These are phyloP conservation scores for Centrocercus urophasianus DNA, from an alignment of 2,113 vertebrate genomes.

Conservation along the genomic window DNA sequence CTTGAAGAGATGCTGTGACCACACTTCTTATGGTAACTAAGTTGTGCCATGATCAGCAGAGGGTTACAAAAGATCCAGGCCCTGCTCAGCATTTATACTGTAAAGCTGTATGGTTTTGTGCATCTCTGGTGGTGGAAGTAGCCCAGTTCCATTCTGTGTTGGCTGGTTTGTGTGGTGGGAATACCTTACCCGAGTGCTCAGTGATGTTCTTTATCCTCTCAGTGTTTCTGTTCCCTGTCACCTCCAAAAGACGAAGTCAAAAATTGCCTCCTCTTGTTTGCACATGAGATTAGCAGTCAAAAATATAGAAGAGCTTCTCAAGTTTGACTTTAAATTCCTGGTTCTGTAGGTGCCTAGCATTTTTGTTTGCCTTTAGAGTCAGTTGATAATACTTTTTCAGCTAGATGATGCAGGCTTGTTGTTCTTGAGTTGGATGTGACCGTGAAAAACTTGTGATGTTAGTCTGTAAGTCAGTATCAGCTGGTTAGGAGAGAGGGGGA, in stretches of 20 bases:
- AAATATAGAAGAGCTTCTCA: not conserved
- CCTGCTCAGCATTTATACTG: not conserved
- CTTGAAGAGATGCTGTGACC: not conserved
- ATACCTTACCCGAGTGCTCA: not conserved
- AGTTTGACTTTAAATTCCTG: not conserved
- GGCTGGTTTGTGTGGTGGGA: not conserved
- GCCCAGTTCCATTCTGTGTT: not conserved
- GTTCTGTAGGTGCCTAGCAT: not conserved
- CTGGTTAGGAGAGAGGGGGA: not conserved
- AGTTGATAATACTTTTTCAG: not conserved
- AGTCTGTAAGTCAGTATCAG: not conserved
- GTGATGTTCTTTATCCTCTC: not conserved
- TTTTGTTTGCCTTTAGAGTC: not conserved
- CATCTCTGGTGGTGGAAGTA: not conserved
- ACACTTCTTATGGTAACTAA: not conserved
- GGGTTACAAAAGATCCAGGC: not conserved
- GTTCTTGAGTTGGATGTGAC: not conserved
- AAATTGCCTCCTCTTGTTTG: not conserved
- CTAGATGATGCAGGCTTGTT: rapidly evolving
- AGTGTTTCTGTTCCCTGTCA: not conserved
- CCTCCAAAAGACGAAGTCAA: not conserved
- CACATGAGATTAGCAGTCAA: not conserved
- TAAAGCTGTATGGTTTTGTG: not conserved
- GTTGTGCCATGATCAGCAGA: not conserved
- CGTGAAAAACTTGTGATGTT: not conserved